Evolutionary conservation across 2,113 vertebrate genomes (phyloP), one percentile per base, ranked within the genome.

Genomic region (Caranx ignobilis): DNA sequence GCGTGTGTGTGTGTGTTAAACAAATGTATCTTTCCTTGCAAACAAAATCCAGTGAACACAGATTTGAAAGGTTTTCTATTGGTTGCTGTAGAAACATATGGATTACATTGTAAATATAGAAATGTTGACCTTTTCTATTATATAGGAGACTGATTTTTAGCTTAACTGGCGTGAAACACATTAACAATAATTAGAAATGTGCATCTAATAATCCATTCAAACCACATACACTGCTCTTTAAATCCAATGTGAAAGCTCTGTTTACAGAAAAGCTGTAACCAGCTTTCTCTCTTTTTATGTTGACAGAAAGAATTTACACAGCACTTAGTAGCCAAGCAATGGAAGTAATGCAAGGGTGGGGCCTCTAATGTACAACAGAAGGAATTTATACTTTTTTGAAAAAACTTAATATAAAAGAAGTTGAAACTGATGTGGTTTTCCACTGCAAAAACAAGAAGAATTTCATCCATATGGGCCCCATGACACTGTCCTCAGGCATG

Each of bases 1-100:
- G n/a, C n/a, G 26, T 54, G 15, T 75, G 34, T 45, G 12, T 41
- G 31, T 56, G 72, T 64, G 65, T 75, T 68, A 34, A 32, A 47
- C 18, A 31, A 45, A 81, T 60, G 13, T 18, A 2, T 69, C 6
- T 47, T 39, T 85, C 6, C 4, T 34, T 41, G 65, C 65, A 62
- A 47, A 62, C 45, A 35, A 52, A 48, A 62, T 13, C 8, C n/a
- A 52, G 50, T 8, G 31, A 34, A 19, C 19, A 31, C 59, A 47
- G 11, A 41, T 56, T 35, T 2, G 21, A 0, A 15, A 2, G 47
- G 41, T 48, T 60, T 54, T 57, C 13, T 45, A 2, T 43, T 43
- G 3, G 37, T 81, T 71, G 67, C 31, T 35, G 69, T 26, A 16
- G 12, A 19, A 32, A 41, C 31, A 15, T 3, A 4, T 21, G 11